Evolutionary conservation across 2,888 invertebrate species (phyloP), one percentile per base, ranked within the genome.

Genomic region (Gonocerus acuteangulatus): DNA sequence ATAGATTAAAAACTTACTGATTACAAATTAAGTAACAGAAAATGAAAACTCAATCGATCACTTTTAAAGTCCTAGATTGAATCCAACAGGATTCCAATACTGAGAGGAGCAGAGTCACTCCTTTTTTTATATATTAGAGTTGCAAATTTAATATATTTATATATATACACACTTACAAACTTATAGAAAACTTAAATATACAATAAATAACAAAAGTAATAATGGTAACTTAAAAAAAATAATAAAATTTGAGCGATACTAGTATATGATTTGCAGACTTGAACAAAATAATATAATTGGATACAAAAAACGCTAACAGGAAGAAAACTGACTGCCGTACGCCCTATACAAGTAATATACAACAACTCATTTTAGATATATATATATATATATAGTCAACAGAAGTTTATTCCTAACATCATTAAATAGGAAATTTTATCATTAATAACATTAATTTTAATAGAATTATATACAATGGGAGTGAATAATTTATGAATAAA

Each of bases 391-490:
- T 39, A 39, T n/a, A 39, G 13, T 39, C 15, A 39, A 39, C 39
- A 39, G 39, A 39, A 39, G n/a, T 15, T 39, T n/a, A n/a, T n/a
- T 39, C n/a, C 15, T 39, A 39, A 39, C 39, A 39, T 39, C 39
- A 39, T 39, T 39, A 39, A 39, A 39, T 39, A 39, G 39, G 39
- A 39, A 39, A 39, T 39, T 39, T n/a, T 11, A 11, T 39, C 39
- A 39, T 39, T 34, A 51, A 51, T 21, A n/a, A 42, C 34, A 42
- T 21, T 54, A 36, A 36, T 48, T 48, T 54, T 54, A 54, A 54
- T n/a, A 42, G 54, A 54, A 54, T 54, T 54, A 54, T 54, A 39
- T 54, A 54, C 54, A 54, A 54, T 54, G 54, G 54, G 42, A 42
- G 54, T 42, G 42, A 54, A 23, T 54, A 39, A 21, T 54, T 21